These are phyloP conservation scores for Luffia ferchaultella DNA, from an alignment of 2,888 invertebrate genomes.

Conservation along the genomic window DNA sequence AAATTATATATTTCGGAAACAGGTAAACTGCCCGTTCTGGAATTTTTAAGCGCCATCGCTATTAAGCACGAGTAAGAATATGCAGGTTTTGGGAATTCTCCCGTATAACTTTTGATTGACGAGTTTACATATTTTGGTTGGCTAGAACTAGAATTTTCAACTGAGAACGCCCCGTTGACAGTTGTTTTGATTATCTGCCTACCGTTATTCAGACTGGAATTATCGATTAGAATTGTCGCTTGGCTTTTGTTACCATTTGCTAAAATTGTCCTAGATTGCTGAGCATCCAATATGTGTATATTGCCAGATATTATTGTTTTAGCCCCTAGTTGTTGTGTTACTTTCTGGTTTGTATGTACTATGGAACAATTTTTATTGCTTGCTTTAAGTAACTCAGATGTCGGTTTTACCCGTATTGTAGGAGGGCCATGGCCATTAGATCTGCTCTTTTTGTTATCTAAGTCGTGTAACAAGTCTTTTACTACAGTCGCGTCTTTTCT, in stretches of 20 bases:
- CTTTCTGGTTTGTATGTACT: slow-evolving; percentile 51
- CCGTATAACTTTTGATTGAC: slow-evolving; percentile 50
- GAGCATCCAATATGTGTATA: slow-evolving; percentile 60
- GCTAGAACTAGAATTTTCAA: slow-evolving; percentile 31
- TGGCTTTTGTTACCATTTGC: slow-evolving; percentile 53
- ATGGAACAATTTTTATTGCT: slow-evolving; percentile 56
- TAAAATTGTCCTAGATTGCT: slow-evolving; percentile 59
- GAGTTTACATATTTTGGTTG: slow-evolving; percentile 45
- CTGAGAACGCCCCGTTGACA: slow-evolving; percentile 40
- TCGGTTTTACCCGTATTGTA: slow-evolving; percentile 50
- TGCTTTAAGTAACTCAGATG: slow-evolving; percentile 51
- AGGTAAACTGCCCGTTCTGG: slow-evolving; percentile 91
- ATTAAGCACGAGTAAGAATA: slow-evolving; percentile 98
- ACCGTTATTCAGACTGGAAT: slow-evolving; percentile 45
- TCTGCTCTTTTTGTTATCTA: slow-evolving; percentile 52
- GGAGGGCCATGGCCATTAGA: slow-evolving; percentile 21
- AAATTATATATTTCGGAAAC: slow-evolving; percentile 99
- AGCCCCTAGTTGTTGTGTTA: slow-evolving; percentile 48
- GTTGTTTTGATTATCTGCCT: slow-evolving; percentile 61
- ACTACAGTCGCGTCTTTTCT: slow-evolving; percentile 64
- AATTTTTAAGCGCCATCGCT: slow-evolving; percentile 97
- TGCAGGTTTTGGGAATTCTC: slow-evolving; percentile 91
- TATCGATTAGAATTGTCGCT: slow-evolving; percentile 57
- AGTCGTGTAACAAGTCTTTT: slow-evolving; percentile 70
- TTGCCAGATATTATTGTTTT: slow-evolving; percentile 63